These are phyloP conservation scores for Gobio occitaniae DNA, from an alignment of 2,797 vertebrate genomes.

Conservation along the genomic window DNA sequence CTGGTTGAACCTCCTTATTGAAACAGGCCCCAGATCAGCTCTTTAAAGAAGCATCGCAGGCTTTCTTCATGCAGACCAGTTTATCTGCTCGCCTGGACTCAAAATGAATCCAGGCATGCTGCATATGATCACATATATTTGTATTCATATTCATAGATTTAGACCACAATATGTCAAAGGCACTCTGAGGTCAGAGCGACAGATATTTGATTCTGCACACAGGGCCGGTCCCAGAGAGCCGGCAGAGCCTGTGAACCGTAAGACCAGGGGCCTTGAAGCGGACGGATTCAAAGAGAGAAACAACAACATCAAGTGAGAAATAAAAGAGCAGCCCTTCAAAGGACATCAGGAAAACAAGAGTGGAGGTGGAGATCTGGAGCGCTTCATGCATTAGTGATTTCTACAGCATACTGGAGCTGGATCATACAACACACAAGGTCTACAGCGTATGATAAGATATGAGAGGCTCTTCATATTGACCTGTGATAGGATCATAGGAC, in stretches of 20 bases:
- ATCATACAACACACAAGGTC: not conserved
- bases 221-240: not conserved
- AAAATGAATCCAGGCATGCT: not conserved
- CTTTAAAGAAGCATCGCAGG: not conserved
- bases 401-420: too few species aligned
- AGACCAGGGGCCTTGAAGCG: slow-evolving; percentile 2
- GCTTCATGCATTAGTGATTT: not conserved
- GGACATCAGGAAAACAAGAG: not conserved
- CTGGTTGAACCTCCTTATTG: too few species aligned
- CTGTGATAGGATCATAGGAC: not conserved
- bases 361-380: not conserved
- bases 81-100: not conserved
- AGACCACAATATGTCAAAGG: not conserved
- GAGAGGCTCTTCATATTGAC: not conserved
- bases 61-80: not conserved
- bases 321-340: slow-evolving; percentile 15
- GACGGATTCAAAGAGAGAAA: slow-evolving; percentile 17
- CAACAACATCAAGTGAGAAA: slow-evolving; percentile 16
- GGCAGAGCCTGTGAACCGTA: not conserved
- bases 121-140: not conserved
- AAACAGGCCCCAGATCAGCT: too few species aligned
- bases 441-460: not conserved
- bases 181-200: not conserved
- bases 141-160: not conserved
- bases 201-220: not conserved